A percentile compares a stretch with the other conserved stretches of the same genome.
These are phyloP conservation scores for Hesperophylax magnus DNA, from an alignment of 1,140 invertebrate species.

Conservation along the genomic window DNA sequence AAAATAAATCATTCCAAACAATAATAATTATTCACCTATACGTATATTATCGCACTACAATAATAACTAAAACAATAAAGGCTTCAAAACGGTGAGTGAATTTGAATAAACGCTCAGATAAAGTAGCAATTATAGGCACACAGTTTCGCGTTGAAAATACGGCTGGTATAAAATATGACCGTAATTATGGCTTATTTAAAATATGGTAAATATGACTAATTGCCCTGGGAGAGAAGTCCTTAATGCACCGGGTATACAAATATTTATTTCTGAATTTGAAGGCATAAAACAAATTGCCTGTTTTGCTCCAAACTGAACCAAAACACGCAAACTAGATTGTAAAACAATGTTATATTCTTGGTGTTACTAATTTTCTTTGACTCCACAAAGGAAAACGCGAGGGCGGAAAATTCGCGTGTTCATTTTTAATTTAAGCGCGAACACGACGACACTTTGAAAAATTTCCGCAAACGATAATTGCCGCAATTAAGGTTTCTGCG, in stretches of 20 bases:
- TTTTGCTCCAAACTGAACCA: background rate
- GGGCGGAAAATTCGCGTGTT: background rate
- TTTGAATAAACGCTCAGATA: conserved; percentile 11
- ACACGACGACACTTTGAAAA: too few species aligned
- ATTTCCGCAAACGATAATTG: background rate
- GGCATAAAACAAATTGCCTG: conserved; percentile 11
- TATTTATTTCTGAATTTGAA: conserved; percentile 16
- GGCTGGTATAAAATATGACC: background rate
- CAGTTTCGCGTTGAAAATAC: background rate
- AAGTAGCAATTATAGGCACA: background rate
- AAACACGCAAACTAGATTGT: background rate
- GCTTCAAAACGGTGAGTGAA: background rate
- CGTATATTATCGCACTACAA: too few species aligned
- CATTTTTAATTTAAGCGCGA: too few species aligned
- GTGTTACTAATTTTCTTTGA: background rate
- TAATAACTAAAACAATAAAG: too few species aligned
- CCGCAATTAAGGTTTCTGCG: background rate
- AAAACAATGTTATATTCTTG: background rate
- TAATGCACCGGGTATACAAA: background rate
- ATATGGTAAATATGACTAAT: conserved; percentile 15
- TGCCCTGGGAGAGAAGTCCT: background rate
- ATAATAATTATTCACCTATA: too few species aligned
- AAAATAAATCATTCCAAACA: too few species aligned
- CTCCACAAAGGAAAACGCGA: conserved; percentile 2
- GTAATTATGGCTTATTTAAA: conserved; percentile 14